Evolutionary conservation across 2,888 invertebrate genomes (phyloP).

Genomic region (Andrena trimmerana): DNA sequence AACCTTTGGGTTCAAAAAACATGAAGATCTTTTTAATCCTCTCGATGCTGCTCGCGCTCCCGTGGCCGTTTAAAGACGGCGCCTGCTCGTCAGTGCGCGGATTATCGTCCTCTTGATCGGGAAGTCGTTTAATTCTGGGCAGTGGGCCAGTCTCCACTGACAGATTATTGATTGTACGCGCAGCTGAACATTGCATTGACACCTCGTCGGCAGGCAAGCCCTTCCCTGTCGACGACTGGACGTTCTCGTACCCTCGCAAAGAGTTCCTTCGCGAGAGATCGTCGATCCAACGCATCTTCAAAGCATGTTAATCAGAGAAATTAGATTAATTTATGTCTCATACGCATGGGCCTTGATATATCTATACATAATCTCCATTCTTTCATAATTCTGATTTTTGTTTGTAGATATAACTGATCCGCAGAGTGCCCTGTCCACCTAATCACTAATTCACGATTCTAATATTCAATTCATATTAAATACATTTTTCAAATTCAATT

Average conservation of each 20-base stretch:
- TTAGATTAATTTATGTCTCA: neutral
- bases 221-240: constrained; percentile 79
- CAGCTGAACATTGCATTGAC: constrained; percentile 77
- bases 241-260: constrained; percentile 84
- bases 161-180: constrained; percentile 85
- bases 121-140: constrained; percentile 82
- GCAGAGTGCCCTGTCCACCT: too few relatives aligned
- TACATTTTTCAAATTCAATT: too few relatives aligned
- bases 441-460: too few relatives aligned
- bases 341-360: too few relatives aligned
- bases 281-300: constrained; percentile 86
- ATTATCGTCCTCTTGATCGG: constrained; percentile 78
- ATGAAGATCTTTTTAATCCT: constrained; percentile 87
- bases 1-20: constrained; percentile 89
- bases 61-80: constrained; percentile 77
- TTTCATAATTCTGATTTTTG: too few relatives aligned
- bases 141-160: constrained; percentile 84
- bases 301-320: neutral
- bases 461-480: too few relatives aligned
- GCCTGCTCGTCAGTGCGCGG: constrained; percentile 72
- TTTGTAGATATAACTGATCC: too few relatives aligned
- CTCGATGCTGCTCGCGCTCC: constrained; percentile 79
- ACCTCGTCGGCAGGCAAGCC: constrained; percentile 81
- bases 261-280: constrained; percentile 87
- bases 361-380: too few relatives aligned